Evolutionary conservation across 2,888 invertebrate genomes (phyloP).

Genomic region (Actias luna): DNA sequence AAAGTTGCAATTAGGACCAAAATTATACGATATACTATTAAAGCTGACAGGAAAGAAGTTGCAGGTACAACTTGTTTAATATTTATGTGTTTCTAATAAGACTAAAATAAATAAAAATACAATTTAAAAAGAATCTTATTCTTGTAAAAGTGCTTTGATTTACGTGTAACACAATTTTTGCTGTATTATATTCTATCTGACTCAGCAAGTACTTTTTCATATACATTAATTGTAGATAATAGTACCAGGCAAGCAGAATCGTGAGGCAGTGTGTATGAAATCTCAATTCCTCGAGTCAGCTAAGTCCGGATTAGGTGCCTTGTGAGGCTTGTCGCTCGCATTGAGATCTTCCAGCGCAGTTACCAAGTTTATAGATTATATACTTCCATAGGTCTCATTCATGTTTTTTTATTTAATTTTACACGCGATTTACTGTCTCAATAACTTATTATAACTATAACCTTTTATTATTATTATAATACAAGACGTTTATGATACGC

Average conservation of each 20-base stretch:
- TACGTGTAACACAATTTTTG: background rate
- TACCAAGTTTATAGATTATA: slow-evolving; percentile 34
- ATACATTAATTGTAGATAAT: slow-evolving; percentile 26
- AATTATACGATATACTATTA: no score
- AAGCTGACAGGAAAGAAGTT: no score
- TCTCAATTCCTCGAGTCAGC: slow-evolving; percentile 62
- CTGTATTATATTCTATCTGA: background rate
- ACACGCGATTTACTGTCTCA: slow-evolving; percentile 12
- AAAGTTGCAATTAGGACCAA: no score
- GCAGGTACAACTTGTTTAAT: no score
- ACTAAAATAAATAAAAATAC: background rate
- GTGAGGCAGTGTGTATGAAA: slow-evolving; percentile 52
- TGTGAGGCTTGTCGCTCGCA: slow-evolving; percentile 59
- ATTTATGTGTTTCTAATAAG: background rate
- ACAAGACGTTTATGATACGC: background rate
- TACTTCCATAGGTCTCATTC: slow-evolving; percentile 24
- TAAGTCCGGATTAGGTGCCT: slow-evolving; percentile 65
- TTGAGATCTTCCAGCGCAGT: slow-evolving; percentile 47
- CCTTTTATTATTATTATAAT: background rate
- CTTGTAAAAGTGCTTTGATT: background rate
- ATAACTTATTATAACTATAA: background rate
- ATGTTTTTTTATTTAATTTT: slow-evolving; percentile 15
- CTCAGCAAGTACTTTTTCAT: slow-evolving; percentile 14
- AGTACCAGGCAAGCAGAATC: slow-evolving; percentile 42
- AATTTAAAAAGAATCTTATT: background rate